Evolutionary conservation across 2,888 invertebrate species (phyloP).

Genomic region (Torymus texanus): DNA sequence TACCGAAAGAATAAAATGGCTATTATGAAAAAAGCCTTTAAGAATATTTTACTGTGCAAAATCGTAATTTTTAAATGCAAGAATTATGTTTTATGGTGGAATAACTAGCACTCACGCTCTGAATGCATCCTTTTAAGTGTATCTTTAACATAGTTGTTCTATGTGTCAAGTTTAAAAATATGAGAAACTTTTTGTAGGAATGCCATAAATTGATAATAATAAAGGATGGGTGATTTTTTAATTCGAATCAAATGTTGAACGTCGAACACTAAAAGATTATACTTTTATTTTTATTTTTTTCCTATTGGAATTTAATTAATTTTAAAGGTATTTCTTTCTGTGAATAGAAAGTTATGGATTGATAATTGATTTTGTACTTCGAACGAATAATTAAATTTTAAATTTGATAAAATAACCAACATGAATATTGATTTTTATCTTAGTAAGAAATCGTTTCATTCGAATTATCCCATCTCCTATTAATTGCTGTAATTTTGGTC

Average conservation of each 20-base stretch:
- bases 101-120: slow-evolving; percentile 26
- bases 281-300: slow-evolving; percentile 14
- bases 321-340: background rate
- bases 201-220: slow-evolving; percentile 11
- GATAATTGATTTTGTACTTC: background rate
- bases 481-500: slow-evolving; percentile 3
- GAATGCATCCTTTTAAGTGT: slow-evolving; percentile 27
- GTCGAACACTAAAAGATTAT: slow-evolving; percentile 10
- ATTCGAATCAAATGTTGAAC: slow-evolving; percentile 24
- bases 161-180: slow-evolving; percentile 8
- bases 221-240: slow-evolving; percentile 5
- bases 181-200: background rate
- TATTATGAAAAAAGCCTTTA: slow-evolving; percentile 5
- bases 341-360: background rate
- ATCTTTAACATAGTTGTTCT: slow-evolving; percentile 19
- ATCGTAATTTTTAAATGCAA: slow-evolving; percentile 33
- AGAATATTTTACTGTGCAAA: slow-evolving; percentile 28
- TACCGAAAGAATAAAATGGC: slow-evolving; percentile 18
- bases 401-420: background rate
- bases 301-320: slow-evolving; percentile 21
- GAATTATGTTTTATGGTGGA: slow-evolving; percentile 31
- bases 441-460: background rate
- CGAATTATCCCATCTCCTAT: background rate
- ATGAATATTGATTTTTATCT: slow-evolving; percentile 4
- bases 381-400: background rate